A percentile compares a stretch with the other conserved stretches of the same genome.
Evolutionary conservation across 1,140 invertebrate species (phyloP).

Genomic region (Marisa cornuarietis): DNA sequence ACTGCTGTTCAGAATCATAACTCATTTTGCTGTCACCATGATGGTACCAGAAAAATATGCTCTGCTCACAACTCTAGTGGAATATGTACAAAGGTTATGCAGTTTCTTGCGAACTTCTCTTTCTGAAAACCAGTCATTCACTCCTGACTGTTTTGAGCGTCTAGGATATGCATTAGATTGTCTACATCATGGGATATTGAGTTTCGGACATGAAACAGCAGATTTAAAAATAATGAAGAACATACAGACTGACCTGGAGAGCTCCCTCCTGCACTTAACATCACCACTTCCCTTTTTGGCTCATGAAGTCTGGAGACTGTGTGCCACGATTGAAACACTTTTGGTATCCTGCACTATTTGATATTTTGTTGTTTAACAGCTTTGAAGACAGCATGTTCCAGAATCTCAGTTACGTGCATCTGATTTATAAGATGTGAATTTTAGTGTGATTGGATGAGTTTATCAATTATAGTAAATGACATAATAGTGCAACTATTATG

Average conservation of each 20-base stretch:
- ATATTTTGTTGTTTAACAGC: too few species aligned
- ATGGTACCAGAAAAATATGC: slow-evolving; percentile 13
- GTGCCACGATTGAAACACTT: slow-evolving; percentile 17
- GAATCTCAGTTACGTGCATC: too few species aligned
- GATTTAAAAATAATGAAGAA: background rate
- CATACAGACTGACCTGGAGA: slow-evolving; percentile 7
- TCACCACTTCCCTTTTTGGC: slow-evolving; percentile 34
- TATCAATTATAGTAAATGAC: too few species aligned
- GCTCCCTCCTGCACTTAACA: background rate
- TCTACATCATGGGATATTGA: slow-evolving; percentile 5
- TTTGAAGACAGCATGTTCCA: too few species aligned
- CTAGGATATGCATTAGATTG: slow-evolving; percentile 30
- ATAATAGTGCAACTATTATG: too few species aligned
- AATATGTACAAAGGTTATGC: background rate
- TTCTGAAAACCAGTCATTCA: background rate
- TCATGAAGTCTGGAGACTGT: slow-evolving; percentile 36
- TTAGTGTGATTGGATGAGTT: too few species aligned
- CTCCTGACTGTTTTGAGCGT: slow-evolving; percentile 26
- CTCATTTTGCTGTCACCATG: slow-evolving; percentile 20
- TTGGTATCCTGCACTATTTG: too few species aligned
- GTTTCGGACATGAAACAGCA: background rate
- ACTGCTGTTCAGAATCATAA: slow-evolving; percentile 10
- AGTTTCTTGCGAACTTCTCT: background rate
- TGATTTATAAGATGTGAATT: too few species aligned
- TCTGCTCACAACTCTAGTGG: background rate